Conservation (phyloP, 1,140 invertebrate genomes). For the Nephila pilipes region DNA sequence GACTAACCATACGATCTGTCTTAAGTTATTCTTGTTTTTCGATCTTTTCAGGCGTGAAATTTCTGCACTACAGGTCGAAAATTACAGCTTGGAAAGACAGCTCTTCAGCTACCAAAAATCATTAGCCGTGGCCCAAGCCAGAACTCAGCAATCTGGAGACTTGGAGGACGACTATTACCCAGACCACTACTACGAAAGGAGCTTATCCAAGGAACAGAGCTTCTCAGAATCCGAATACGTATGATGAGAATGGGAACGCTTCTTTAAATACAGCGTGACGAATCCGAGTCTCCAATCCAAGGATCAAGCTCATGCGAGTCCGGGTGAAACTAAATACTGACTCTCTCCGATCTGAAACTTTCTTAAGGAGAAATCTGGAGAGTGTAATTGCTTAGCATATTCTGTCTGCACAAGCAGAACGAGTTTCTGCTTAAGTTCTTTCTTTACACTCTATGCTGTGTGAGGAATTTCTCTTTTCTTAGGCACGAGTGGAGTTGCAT, state of each 20-base stretch:
- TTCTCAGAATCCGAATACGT: conserved; percentile 76
- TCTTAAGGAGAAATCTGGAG: not conserved
- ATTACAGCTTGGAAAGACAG: conserved; percentile 92
- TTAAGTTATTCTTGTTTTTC: too few species aligned
- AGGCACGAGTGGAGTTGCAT: not conserved
- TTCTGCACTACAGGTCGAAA: conserved; percentile 90
- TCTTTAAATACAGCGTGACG: conserved; percentile 84
- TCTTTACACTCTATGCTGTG: not conserved
- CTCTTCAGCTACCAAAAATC: conserved; percentile 93
- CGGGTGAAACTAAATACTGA: too few species aligned
- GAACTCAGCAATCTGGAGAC: conserved; percentile 60
- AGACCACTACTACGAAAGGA: conserved; percentile 71
- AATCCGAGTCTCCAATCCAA: not conserved
- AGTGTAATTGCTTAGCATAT: not conserved
- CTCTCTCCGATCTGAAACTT: not conserved
- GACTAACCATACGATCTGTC: too few species aligned
- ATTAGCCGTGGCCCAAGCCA: conserved; percentile 86
- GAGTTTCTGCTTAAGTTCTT: not conserved
- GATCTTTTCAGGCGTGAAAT: conserved; percentile 87
- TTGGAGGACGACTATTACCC: conserved; percentile 64
- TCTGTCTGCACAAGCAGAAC: conserved; percentile 11
- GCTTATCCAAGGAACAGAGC: conserved; percentile 75
- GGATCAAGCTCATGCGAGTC: not conserved
- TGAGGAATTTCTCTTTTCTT: not conserved
- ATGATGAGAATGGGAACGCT: conserved; percentile 87